These are phyloP conservation scores for Mystacornis crossleyi DNA, from an alignment of 2,113 vertebrate genomes.

Conservation along the genomic window DNA sequence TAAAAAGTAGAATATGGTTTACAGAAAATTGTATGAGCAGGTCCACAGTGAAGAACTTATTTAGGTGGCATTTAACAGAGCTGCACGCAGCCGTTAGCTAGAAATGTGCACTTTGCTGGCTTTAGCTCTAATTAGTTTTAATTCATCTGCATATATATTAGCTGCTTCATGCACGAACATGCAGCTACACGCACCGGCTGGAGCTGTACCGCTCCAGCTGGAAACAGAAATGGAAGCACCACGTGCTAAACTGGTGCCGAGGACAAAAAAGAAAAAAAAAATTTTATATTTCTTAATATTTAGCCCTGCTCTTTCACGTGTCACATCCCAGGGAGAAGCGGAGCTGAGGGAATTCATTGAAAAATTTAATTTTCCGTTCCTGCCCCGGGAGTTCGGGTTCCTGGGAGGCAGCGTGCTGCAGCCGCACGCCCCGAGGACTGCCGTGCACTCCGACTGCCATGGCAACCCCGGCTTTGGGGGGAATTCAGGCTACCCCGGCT, in stretches of 20 bases:
- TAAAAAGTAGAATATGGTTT: not conserved
- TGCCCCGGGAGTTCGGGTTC: not conserved
- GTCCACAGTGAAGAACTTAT: not conserved
- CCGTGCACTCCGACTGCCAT: rapidly evolving
- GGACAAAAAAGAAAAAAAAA: not conserved
- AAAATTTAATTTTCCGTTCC: not conserved
- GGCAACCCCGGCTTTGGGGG: not conserved
- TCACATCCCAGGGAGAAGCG: not conserved
- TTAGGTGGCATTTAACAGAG: not conserved
- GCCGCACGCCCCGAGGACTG: not conserved
- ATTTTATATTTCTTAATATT: not conserved
- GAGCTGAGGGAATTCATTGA: not conserved
- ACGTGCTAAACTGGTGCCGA: not conserved
- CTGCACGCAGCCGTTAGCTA: not conserved
- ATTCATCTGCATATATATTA: constrained; percentile 19
- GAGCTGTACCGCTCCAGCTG: not conserved
- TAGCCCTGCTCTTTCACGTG: rapidly evolving
- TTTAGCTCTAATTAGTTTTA: constrained; percentile 21
- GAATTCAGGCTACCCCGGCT: not conserved
- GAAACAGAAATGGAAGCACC: not conserved
- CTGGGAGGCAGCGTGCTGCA: not conserved
- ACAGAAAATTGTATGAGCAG: not conserved
- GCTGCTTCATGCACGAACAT: constrained; percentile 19
- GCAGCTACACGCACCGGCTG: not conserved
- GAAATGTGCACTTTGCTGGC: not conserved